These are phyloP conservation scores for Acrossocheilus wenchowensis DNA, from an alignment of 2,797 vertebrate species.

Conservation along the genomic window DNA sequence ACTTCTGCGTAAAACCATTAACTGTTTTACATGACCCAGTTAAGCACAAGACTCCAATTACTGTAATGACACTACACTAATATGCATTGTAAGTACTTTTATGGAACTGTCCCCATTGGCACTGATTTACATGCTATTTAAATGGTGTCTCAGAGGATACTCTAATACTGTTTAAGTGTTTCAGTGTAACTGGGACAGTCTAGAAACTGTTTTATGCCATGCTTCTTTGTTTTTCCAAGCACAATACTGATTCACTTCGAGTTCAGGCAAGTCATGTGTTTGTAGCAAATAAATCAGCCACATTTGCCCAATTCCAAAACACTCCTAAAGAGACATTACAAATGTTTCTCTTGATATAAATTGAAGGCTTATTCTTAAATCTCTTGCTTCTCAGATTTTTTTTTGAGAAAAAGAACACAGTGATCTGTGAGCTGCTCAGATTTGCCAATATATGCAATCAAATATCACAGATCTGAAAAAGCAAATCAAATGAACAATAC, in stretches of 20 bases:
- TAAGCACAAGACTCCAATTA: slow-evolving; percentile 42
- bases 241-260: background rate
- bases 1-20: slow-evolving; percentile 56
- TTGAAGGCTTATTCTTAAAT: background rate
- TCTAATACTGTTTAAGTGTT: background rate
- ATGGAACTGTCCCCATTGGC: background rate
- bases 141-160: background rate
- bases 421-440: background rate
- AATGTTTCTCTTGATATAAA: background rate
- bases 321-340: background rate
- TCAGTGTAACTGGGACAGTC: background rate
- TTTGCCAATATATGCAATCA: background rate
- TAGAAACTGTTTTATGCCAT: background rate
- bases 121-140: background rate
- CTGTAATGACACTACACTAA: background rate
- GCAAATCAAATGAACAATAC: background rate
- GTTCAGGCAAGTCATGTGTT: background rate
- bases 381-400: background rate
- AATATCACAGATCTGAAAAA: background rate
- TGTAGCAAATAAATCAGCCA: background rate
- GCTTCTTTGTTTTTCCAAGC: background rate
- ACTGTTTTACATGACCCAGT: slow-evolving; percentile 54
- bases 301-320: background rate
- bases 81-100: background rate
- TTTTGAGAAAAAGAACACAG: background rate